phyloP scores from a whole-genome alignment of 53 echinoderm and acorn worm species.

The Astropecten irregularis region DNA sequence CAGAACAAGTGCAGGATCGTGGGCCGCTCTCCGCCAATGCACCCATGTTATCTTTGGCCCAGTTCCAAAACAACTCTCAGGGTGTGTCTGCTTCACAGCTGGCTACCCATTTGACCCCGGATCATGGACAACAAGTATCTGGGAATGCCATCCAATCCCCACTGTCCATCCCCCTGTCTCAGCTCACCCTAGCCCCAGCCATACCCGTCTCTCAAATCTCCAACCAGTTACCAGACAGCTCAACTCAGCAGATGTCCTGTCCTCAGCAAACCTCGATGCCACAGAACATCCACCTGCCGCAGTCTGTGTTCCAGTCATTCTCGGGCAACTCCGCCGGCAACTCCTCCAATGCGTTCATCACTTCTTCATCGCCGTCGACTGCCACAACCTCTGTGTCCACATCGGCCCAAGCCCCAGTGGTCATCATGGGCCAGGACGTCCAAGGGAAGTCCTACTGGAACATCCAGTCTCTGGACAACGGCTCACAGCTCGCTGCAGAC shows the following conservation, averaged over 20 bases:
- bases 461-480: conserved; percentile 39
- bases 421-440: conserved; percentile 22
- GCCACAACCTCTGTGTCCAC: background rate
- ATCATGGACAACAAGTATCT: background rate
- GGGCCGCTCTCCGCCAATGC: background rate
- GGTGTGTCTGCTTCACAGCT: background rate
- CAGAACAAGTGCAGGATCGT: conserved; percentile 1
- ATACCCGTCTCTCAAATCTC: conserved; percentile 38
- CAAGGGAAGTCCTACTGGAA: conserved; percentile 42
- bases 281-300: conserved; percentile 30
- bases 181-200: conserved; percentile 4
- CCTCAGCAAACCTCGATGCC: background rate
- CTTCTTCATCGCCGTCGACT: conserved; percentile 4
- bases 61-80: background rate
- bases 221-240: background rate
- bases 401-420: conserved; percentile 11
- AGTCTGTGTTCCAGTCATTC: conserved; percentile 36
- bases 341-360: background rate
- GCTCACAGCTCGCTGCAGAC: conserved; percentile 15
- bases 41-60: background rate
- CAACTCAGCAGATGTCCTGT: background rate
- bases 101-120: background rate
- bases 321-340: background rate
- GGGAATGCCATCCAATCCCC: background rate
- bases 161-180: conserved; percentile 31